A percentile compares a stretch with the other conserved stretches of the same genome.
Conservation (phyloP, 2,888 invertebrate genomes). For the Tortricodes alternella region DNA sequence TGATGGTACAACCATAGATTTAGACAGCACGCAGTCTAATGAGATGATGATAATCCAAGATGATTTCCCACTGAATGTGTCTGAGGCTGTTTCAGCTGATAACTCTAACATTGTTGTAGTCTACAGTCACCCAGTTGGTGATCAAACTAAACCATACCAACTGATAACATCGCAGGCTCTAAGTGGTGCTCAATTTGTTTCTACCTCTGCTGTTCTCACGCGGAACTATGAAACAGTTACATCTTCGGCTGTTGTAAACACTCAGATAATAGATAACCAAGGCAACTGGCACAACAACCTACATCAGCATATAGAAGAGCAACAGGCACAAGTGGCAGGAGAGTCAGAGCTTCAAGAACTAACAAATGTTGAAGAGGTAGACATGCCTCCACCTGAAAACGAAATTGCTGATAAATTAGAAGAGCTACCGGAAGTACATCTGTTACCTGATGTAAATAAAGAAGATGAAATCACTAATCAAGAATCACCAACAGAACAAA, state of each 20-base stretch:
- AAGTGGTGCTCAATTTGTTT: slow-evolving; percentile 63
- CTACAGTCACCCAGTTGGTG: slow-evolving; percentile 83
- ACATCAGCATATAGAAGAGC: slow-evolving; percentile 43
- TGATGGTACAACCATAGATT: slow-evolving; percentile 58
- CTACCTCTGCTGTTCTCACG: slow-evolving; percentile 66
- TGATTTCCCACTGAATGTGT: slow-evolving; percentile 81
- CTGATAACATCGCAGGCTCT: slow-evolving; percentile 64
- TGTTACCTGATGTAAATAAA: slow-evolving; percentile 38
- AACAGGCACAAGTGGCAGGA: slow-evolving; percentile 42
- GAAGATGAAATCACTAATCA: slow-evolving; percentile 27
- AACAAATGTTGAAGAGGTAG: slow-evolving; percentile 37
- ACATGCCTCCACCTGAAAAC: slow-evolving; percentile 37
- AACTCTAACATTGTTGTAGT: slow-evolving; percentile 85
- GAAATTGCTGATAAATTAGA: slow-evolving; percentile 36
- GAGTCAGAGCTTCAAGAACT: slow-evolving; percentile 40
- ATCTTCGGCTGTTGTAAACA: slow-evolving; percentile 72
- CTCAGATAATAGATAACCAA: slow-evolving; percentile 59
- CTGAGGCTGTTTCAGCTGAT: slow-evolving; percentile 70
- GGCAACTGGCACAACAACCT: slow-evolving; percentile 61
- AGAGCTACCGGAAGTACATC: slow-evolving; percentile 51
- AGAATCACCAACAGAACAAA: slow-evolving; percentile 14
- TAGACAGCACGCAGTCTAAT: slow-evolving; percentile 80
- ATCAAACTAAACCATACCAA: slow-evolving; percentile 81
- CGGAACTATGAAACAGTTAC: slow-evolving; percentile 72
- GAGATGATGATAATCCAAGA: slow-evolving; percentile 85